Base-by-base conservation (phyloP, 2,888 invertebrate species). In the Dolomedes plantarius region DNA sequence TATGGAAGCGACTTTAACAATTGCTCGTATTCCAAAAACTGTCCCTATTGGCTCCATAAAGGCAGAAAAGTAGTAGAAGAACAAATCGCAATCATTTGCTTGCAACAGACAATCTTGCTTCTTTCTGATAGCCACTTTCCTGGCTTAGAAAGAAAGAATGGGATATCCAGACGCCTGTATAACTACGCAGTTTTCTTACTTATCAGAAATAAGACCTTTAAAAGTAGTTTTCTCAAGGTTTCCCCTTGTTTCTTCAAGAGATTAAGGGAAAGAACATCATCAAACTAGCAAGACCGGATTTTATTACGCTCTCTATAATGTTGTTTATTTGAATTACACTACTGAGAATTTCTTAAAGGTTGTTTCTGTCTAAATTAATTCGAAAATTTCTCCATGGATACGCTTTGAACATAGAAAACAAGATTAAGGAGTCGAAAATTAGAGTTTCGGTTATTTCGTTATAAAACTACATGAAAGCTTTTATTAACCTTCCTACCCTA, bases 1-100 rank as follows among this genome's bases (percentile, higher is more conserved):
- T 74, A 74, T 67, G 67, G 68, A 81, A 74, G 67, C 16, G 56
- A 74, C 36, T 81, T 73, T 56, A 74, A 68, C 73, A 81, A 81
- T 81, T 50, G 68, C 67, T 50, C n/a, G 32, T 56, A 74, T 73
- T 68, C 73, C 73, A 68, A 81, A 74, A 81, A 81, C 65, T 81
- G 67, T 81, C 80, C 80, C 80, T 68, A 13, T 65, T 36, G 73
- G 68, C 67, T 28, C 39, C 68, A 65, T 73, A 80, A 80, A 73
- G 41, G 65, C 23, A 46, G 46, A 32, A 41, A 72, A 73, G 28
- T 62, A 39, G 69, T 78, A 73, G 46, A 65, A 67, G 68, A 74
- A 56, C 29, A 67, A 68, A 67, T 50, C 74, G 67, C 67, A 62
- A 73, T 74, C 32, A 74, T 46, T 46, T 46, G 9, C 13, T 46